Evolutionary conservation across 1,140 invertebrate genomes (phyloP).

Genomic region (Tetranychus urticae): DNA sequence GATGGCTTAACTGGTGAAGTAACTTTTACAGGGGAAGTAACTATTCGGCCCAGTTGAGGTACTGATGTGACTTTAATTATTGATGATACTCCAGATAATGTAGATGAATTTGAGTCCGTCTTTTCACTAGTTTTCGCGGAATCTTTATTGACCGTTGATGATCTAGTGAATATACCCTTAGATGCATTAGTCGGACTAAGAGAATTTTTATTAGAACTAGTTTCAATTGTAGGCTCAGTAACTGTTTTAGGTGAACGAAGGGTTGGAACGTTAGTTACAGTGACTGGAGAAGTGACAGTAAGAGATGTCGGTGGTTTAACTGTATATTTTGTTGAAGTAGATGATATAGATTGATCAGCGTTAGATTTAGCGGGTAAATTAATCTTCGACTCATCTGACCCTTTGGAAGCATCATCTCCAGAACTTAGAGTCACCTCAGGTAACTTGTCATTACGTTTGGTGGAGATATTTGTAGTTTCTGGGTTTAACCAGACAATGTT

Average conservation of each 20-base stretch:
- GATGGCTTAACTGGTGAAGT: neutral
- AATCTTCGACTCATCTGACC: too few relatives aligned
- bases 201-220: neutral
- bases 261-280: neutral
- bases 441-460: too few relatives aligned
- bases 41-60: neutral
- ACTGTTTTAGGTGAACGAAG: neutral
- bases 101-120: too few relatives aligned
- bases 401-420: too few relatives aligned
- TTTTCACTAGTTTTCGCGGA: too few relatives aligned
- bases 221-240: neutral
- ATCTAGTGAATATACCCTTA: neutral
- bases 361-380: neutral
- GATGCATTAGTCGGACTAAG: neutral
- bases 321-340: neutral
- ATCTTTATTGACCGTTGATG: too few relatives aligned
- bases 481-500: constrained; percentile 6
- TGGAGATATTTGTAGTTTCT: neutral
- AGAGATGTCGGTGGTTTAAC: neutral
- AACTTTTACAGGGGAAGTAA: neutral
- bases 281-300: neutral
- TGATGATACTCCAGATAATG: neutral
- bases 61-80: neutral
- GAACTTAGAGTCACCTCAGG: too few relatives aligned
- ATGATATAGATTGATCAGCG: neutral